phyloP scores from a whole-genome alignment of 2,113 vertebrate genomes.

The Prunella himalayana region DNA sequence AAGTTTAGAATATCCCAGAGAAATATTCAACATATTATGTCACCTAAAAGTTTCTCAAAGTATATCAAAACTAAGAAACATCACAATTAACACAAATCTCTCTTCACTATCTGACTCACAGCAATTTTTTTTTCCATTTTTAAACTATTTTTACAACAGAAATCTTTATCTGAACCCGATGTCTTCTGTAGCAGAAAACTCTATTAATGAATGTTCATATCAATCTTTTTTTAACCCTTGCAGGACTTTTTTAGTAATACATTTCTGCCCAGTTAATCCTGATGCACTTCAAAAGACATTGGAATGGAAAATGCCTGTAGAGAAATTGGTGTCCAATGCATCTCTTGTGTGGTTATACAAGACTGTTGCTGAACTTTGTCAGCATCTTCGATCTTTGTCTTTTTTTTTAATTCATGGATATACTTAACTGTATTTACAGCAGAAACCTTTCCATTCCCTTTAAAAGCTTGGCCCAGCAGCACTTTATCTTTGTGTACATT shows the following conservation, averaged over 20 bases:
- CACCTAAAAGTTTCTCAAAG: not conserved
- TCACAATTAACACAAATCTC: not conserved
- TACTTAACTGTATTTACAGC: not conserved
- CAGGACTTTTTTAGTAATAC: not conserved
- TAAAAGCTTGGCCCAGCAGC: not conserved
- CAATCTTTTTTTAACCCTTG: not conserved
- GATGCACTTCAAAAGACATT: not conserved
- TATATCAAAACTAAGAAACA: not conserved
- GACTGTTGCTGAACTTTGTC: not conserved
- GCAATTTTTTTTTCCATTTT: not conserved
- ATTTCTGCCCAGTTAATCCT: not conserved
- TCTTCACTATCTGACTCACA: not conserved
- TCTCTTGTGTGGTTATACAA: fast-evolving
- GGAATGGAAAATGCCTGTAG: not conserved
- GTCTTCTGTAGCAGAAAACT: not conserved
- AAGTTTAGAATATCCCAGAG: not conserved
- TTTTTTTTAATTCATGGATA: not conserved
- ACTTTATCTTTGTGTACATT: not conserved
- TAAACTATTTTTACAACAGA: not conserved
- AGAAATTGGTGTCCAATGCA: not conserved
- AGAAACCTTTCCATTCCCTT: not conserved
- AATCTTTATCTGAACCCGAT: not conserved
- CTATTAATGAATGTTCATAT: not conserved
- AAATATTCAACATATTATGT: not conserved
- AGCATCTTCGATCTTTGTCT: not conserved